phyloP scores from a whole-genome alignment of 2,888 invertebrate genomes.

The Diarsia rubi region DNA sequence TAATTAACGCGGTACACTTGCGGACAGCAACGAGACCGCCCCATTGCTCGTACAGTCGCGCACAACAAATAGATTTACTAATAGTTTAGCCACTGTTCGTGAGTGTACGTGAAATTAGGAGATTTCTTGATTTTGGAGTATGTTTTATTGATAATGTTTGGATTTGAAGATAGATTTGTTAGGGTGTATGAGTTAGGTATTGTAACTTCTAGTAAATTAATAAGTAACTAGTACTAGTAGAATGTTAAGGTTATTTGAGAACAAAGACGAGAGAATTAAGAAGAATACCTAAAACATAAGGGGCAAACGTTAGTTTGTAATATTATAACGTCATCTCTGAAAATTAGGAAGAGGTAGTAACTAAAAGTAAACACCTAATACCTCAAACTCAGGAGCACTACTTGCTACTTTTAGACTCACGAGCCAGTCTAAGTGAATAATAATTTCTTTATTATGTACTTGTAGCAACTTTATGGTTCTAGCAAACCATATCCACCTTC shows the following conservation, averaged over 20 bases:
- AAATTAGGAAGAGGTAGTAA: neutral
- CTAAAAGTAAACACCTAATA: neutral
- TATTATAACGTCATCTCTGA: neutral
- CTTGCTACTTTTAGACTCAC: neutral
- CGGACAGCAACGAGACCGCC: slow-evolving; percentile 55
- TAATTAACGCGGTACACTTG: slow-evolving; percentile 63
- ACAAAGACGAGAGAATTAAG: neutral
- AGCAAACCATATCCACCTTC: neutral
- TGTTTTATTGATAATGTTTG: slow-evolving; percentile 21
- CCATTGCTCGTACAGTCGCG: slow-evolving; percentile 45
- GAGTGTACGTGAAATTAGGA: slow-evolving; percentile 34
- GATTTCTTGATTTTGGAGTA: slow-evolving; percentile 15
- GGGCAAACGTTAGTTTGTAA: no score
- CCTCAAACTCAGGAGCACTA: neutral
- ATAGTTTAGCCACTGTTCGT: slow-evolving; percentile 44
- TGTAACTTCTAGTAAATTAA: neutral
- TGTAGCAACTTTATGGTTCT: neutral
- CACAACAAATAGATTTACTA: slow-evolving; percentile 57
- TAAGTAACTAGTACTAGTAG: no score
- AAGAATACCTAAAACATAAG: neutral
- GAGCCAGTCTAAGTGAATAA: neutral
- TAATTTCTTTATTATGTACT: neutral
- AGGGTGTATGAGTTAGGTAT: neutral
- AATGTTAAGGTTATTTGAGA: neutral
- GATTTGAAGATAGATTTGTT: slow-evolving; percentile 4